Conservation (phyloP, 2,797 vertebrate species). For the Bryconaethiops microstoma region DNA sequence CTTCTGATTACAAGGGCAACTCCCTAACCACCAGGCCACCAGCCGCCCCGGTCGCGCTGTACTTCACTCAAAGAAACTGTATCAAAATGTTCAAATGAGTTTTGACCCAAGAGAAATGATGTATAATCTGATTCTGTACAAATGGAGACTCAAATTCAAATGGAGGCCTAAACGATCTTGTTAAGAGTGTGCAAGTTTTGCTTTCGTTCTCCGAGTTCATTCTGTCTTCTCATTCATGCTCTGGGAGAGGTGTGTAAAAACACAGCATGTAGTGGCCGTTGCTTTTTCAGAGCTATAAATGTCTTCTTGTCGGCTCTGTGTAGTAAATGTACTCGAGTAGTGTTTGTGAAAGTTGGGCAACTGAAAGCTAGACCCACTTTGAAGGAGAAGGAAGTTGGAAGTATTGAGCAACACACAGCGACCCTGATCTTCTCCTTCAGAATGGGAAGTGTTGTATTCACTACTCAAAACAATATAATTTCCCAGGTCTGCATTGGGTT, state of each 20-base stretch:
- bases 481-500: slow-evolving; percentile 24
- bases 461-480: slow-evolving; percentile 68
- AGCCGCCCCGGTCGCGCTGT: too few relatives aligned
- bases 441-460: slow-evolving; percentile 72
- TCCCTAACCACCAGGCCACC: too few relatives aligned
- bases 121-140: background rate
- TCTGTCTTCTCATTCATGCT: background rate
- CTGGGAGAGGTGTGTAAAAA: background rate
- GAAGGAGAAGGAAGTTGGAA: slow-evolving; percentile 76
- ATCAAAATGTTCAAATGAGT: background rate
- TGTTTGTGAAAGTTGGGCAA: slow-evolving; percentile 62
- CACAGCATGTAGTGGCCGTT: slow-evolving; percentile 52
- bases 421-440: slow-evolving; percentile 69
- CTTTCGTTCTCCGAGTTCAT: background rate
- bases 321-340: slow-evolving; percentile 28
- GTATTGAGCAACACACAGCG: slow-evolving; percentile 74
- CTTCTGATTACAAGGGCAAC: too few relatives aligned
- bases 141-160: background rate
- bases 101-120: background rate
- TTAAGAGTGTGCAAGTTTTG: slow-evolving; percentile 52
- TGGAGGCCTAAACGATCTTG: background rate
- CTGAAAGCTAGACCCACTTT: slow-evolving; percentile 60
- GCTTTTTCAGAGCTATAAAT: slow-evolving; percentile 49
- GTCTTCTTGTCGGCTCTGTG: background rate
- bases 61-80: background rate